A percentile compares a stretch with the other conserved stretches of the same genome.
phyloP scores from a whole-genome alignment of 1,140 invertebrate genomes.

The Caenorhabditis tropicalis region DNA sequence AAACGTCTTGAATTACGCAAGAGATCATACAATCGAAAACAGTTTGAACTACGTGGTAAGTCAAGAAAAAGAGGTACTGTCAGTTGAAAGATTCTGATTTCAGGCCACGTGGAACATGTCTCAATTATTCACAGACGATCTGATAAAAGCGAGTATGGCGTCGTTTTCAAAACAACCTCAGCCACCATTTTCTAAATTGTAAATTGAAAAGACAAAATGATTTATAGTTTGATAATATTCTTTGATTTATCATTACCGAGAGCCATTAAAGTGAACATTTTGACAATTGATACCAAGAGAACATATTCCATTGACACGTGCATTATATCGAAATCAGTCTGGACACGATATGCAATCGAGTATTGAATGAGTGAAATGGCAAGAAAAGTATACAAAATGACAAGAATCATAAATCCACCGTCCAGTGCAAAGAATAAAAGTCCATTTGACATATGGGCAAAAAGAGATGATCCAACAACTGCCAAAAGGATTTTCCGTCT shows the following conservation, averaged over 20 bases:
- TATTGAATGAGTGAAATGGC: neutral
- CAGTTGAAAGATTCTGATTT: slow-evolving; percentile 68
- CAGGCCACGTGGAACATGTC: slow-evolving; percentile 78
- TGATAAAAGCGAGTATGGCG: slow-evolving; percentile 82
- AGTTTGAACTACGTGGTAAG: slow-evolving; percentile 72
- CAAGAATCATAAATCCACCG: neutral
- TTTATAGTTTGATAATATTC: neutral
- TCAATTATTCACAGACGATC: slow-evolving; percentile 90
- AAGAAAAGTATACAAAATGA: neutral
- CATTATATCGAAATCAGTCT: slow-evolving; percentile 17
- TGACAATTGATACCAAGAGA: neutral
- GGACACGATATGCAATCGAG: neutral
- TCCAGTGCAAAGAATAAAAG: neutral
- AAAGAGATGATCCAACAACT: neutral
- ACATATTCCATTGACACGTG: slow-evolving; percentile 8
- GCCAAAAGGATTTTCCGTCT: neutral
- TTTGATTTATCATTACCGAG: neutral
- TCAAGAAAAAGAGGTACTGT: slow-evolving; percentile 75
- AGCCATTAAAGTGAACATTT: neutral
- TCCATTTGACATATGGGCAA: neutral
- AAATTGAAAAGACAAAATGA: neutral
- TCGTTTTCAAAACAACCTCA: slow-evolving; percentile 77
- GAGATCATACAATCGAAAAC: slow-evolving; percentile 77
- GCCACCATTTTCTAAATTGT: slow-evolving; percentile 50
- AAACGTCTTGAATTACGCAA: slow-evolving; percentile 80